phyloP scores from a whole-genome alignment of 2,113 vertebrate species.

The Xiphophorus couchianus region DNA sequence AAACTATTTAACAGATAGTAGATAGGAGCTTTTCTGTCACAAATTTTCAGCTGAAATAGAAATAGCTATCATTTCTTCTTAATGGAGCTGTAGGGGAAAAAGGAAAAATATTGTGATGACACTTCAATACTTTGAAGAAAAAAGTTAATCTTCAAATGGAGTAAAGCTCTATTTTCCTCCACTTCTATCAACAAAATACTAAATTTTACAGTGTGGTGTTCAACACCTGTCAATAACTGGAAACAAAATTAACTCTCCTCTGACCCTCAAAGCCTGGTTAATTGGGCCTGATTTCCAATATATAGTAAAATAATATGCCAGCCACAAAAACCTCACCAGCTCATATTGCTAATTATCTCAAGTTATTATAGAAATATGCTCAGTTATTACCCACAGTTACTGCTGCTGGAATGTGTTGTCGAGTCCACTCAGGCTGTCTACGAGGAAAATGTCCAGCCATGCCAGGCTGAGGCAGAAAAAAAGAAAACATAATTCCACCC shows the following conservation, averaged over 20 bases:
- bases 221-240: conserved; percentile 27
- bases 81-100: too few relatives aligned
- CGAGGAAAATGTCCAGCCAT: conserved; percentile 58
- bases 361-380: conserved; percentile 53
- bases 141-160: not conserved
- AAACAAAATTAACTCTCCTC: conserved; percentile 16
- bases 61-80: too few relatives aligned
- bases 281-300: conserved; percentile 26
- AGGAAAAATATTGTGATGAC: not conserved
- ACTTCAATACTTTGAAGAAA: not conserved
- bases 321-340: conserved; percentile 34
- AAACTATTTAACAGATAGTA: too few relatives aligned
- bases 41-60: too few relatives aligned
- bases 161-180: not conserved
- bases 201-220: conserved; percentile 3
- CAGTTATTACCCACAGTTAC: conserved; percentile 47
- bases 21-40: too few relatives aligned
- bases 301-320: conserved; percentile 42
- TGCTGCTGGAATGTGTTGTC: conserved; percentile 42
- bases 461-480: conserved; percentile 58
- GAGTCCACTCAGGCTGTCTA: conserved; percentile 34
- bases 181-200: not conserved
- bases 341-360: conserved; percentile 42
- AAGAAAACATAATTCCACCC: conserved; percentile 55
- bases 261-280: conserved; percentile 23